Evolutionary conservation across 2,888 invertebrate genomes (phyloP).

Genomic region (Plebejus melissa): DNA sequence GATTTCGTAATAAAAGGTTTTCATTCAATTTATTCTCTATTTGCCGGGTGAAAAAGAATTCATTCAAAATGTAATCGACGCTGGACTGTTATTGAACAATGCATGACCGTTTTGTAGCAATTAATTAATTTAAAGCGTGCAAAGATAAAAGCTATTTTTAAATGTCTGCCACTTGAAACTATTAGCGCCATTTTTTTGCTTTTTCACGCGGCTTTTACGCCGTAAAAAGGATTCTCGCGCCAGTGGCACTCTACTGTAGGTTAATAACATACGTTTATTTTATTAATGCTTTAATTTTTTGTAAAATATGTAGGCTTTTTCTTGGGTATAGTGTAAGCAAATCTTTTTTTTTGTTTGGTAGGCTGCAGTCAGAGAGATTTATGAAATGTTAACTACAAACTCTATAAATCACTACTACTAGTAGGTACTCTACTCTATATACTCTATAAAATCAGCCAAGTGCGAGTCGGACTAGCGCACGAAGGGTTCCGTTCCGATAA

Average conservation of each 20-base stretch:
- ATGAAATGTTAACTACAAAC: too few species aligned
- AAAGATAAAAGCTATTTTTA: constrained; percentile 22
- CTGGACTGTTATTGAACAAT: constrained; percentile 23
- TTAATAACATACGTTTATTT: background rate
- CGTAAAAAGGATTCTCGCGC: background rate
- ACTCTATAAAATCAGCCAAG: too few species aligned
- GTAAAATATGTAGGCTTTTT: background rate
- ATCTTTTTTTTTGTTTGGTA: too few species aligned
- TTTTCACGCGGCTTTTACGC: background rate
- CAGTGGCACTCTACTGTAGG: background rate
- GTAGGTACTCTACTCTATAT: too few species aligned
- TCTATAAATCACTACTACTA: too few species aligned
- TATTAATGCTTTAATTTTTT: background rate
- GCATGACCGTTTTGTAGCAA: constrained; percentile 19
- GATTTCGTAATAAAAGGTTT: background rate
- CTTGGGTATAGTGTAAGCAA: background rate
- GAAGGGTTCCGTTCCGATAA: too few species aligned
- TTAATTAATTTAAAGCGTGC: constrained; percentile 14
- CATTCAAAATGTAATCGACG: constrained; percentile 10
- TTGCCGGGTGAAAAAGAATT: constrained; percentile 15
- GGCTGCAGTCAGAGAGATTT: too few species aligned
- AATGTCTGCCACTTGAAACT: constrained; percentile 20
- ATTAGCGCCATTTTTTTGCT: constrained; percentile 21
- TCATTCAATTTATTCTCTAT: background rate
- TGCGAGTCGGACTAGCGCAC: too few species aligned